Percentiles rank a stretch among this genome's conserved stretches.
Conservation (phyloP, 2,797 vertebrate genomes). For the Geotrypetes seraphini region DNA sequence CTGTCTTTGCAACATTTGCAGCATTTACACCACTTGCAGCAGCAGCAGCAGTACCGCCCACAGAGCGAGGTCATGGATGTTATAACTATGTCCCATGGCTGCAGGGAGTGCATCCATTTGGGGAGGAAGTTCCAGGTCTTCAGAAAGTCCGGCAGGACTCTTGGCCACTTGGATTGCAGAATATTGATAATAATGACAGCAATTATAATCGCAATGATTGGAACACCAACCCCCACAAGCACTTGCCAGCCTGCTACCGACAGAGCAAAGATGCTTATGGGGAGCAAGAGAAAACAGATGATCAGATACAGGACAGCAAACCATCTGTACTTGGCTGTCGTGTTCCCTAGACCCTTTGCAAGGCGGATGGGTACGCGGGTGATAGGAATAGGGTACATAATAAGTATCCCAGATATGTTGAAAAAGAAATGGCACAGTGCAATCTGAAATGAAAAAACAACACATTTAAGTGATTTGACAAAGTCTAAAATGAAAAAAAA, state of each 20-base stretch:
- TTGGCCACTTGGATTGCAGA: conserved; percentile 63
- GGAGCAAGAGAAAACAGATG: conserved; percentile 70
- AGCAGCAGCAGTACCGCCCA: conserved; percentile 62
- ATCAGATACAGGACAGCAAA: conserved; percentile 77
- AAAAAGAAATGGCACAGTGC: conserved; percentile 95
- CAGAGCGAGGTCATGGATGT: conserved; percentile 40
- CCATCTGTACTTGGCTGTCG: conserved; percentile 79
- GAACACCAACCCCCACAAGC: conserved; percentile 73
- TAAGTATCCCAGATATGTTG: conserved; percentile 81
- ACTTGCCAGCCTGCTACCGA: conserved; percentile 82
- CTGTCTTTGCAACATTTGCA: conserved; percentile 56
- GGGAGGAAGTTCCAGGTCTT: conserved; percentile 81
- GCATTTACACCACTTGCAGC: conserved; percentile 73
- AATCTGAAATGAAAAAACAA: conserved; percentile 58
- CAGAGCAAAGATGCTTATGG: conserved; percentile 68
- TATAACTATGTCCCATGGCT: conserved; percentile 71
- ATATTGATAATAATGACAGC: conserved; percentile 57
- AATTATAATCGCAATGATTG: conserved; percentile 43
- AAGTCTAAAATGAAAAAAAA: not conserved
- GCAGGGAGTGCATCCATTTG: conserved; percentile 73
- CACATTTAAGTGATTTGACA: rapidly evolving
- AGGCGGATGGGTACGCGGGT: conserved; percentile 78
- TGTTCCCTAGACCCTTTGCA: conserved; percentile 69
- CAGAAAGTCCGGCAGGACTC: conserved; percentile 56
- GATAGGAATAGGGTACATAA: conserved; percentile 83